Percentiles rank a stretch among this genome's conserved stretches.
These are phyloP conservation scores for Delphinus delphis DNA, from an alignment of 2,113 vertebrate genomes.

Conservation along the genomic window DNA sequence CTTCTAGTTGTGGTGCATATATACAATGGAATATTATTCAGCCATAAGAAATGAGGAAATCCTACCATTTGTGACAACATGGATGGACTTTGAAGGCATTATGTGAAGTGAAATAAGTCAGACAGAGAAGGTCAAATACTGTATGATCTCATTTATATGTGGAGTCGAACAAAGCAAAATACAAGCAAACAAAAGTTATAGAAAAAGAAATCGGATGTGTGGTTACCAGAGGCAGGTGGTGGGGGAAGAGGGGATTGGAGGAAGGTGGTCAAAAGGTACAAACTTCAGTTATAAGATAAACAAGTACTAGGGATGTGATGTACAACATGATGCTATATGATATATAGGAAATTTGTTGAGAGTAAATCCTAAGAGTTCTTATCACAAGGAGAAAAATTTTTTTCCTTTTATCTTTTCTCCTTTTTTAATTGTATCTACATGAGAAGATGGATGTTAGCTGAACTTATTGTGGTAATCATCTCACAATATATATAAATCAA, in stretches of 20 bases:
- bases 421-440: not conserved
- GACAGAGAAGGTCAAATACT: not conserved
- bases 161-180: not conserved
- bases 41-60: not conserved
- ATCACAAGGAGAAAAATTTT: not conserved
- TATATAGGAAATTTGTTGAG: not conserved
- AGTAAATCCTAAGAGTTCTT: not conserved
- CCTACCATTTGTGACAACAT: not conserved
- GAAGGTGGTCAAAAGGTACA: not conserved
- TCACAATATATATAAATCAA: not conserved
- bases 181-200: not conserved
- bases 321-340: not conserved
- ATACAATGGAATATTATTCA: not conserved
- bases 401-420: not conserved
- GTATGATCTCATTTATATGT: not conserved
- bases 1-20: not conserved
- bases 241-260: not conserved
- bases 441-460: not conserved
- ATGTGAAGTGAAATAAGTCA: not conserved
- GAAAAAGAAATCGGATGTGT: not conserved
- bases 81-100: not conserved
- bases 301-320: not conserved
- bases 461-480: not conserved
- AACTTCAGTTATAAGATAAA: not conserved
- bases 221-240: not conserved